phyloP scores from a whole-genome alignment of 2,888 invertebrate genomes.

The Megastigmus dorsalis region DNA sequence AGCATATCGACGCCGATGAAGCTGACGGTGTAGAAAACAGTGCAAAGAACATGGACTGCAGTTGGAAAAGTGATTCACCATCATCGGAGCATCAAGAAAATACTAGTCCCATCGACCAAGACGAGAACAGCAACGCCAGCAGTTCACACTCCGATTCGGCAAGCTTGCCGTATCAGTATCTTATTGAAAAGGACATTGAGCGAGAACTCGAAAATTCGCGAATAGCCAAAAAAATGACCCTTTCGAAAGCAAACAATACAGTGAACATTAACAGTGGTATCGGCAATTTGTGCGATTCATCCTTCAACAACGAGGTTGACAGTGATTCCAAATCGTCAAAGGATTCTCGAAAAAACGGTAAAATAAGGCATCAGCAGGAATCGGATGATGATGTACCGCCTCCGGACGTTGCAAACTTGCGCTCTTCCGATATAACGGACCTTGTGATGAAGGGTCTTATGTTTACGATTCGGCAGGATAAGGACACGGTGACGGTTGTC shows the following conservation, averaged over 20 bases:
- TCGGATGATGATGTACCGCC: slow-evolving; percentile 36
- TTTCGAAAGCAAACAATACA: slow-evolving; percentile 21
- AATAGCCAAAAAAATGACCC: neutral
- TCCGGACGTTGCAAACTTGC: slow-evolving; percentile 56
- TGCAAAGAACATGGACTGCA: slow-evolving; percentile 15
- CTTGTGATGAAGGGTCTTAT: slow-evolving; percentile 73
- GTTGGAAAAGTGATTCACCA: slow-evolving; percentile 9
- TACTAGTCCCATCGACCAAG: neutral
- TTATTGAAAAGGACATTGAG: slow-evolving; percentile 68
- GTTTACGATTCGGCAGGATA: slow-evolving; percentile 70
- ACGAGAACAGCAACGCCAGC: slow-evolving; percentile 50
- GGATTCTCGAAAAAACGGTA: slow-evolving; percentile 23
- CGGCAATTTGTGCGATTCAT: neutral
- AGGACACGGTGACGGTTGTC: slow-evolving; percentile 68
- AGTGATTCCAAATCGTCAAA: slow-evolving; percentile 19
- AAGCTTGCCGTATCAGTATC: slow-evolving; percentile 67
- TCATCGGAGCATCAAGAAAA: neutral
- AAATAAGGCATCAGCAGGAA: slow-evolving; percentile 22
- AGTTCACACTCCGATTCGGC: slow-evolving; percentile 55
- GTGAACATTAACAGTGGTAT: neutral
- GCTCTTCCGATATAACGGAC: slow-evolving; percentile 71
- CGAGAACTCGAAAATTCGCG: slow-evolving; percentile 63
- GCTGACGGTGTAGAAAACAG: neutral
- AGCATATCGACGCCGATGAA: neutral
- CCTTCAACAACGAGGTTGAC: neutral